A percentile compares a stretch with the other conserved stretches of the same genome.
Conservation (phyloP, 1,140 invertebrate species). For the Drosophila setifemur region DNA sequence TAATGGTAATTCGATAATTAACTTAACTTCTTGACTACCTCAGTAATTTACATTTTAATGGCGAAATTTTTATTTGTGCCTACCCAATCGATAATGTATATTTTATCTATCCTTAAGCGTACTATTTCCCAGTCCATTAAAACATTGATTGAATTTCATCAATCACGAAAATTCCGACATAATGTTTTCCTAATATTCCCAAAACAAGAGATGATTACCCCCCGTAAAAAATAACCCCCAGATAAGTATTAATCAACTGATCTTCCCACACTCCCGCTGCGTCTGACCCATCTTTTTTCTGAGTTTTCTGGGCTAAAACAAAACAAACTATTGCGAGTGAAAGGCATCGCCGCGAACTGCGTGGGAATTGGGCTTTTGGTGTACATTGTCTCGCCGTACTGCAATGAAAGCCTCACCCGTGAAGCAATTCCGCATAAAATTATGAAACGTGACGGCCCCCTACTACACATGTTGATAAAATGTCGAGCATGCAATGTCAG, state of each 20-base stretch:
- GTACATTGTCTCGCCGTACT: slow-evolving; percentile 30
- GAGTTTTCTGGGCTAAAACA: slow-evolving; percentile 12
- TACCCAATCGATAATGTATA: too few species aligned
- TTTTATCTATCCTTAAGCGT: too few species aligned
- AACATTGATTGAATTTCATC: too few species aligned
- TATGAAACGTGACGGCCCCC: slow-evolving; percentile 50
- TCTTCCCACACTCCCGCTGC: slow-evolving; percentile 19
- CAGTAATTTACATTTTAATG: too few species aligned
- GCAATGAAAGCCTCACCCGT: slow-evolving; percentile 42
- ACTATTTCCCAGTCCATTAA: too few species aligned
- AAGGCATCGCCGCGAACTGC: slow-evolving; percentile 52
- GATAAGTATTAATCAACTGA: slow-evolving; percentile 10
- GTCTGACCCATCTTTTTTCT: slow-evolving; percentile 19
- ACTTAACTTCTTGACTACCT: slow-evolving; percentile 3
- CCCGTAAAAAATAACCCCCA: neutral
- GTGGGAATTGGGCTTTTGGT: slow-evolving; percentile 67
- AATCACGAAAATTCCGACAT: neutral
- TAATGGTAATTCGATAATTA: slow-evolving; percentile 13
- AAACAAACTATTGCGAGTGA: slow-evolving; percentile 48
- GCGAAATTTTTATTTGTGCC: too few species aligned
- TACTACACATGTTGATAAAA: slow-evolving; percentile 43
- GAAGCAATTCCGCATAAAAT: slow-evolving; percentile 47
- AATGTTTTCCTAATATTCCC: neutral
- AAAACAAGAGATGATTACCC: neutral
- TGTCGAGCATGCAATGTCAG: slow-evolving; percentile 30